Evolutionary conservation across 2,797 vertebrate genomes (phyloP).

Genomic region (Squalus acanthias): DNA sequence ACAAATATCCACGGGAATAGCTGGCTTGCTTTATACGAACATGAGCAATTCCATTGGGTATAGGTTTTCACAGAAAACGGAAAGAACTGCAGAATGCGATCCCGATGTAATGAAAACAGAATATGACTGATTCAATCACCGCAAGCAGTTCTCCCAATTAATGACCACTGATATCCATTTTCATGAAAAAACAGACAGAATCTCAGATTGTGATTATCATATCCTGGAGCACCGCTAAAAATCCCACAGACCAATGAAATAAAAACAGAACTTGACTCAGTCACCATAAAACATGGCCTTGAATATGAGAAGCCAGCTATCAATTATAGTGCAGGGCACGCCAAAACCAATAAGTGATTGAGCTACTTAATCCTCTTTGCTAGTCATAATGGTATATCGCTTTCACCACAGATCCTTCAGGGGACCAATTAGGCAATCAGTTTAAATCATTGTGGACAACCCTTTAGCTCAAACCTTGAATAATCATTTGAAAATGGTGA

Average conservation of each 20-base stretch:
- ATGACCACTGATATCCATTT: background rate
- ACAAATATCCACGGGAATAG: background rate
- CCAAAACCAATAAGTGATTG: background rate
- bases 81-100: too few species aligned
- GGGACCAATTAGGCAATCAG: slow-evolving; percentile 27
- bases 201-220: background rate
- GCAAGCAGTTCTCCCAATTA: background rate
- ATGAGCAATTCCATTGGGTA: background rate
- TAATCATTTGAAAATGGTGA: slow-evolving; percentile 5
- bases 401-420: background rate
- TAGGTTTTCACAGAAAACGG: background rate
- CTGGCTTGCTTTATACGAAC: background rate
- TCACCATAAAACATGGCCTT: background rate
- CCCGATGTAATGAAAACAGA: background rate
- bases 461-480: background rate
- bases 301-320: background rate
- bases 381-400: background rate
- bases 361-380: slow-evolving; percentile 19
- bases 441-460: slow-evolving; percentile 25
- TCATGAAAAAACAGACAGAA: background rate
- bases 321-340: background rate
- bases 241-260: background rate
- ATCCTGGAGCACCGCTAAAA: background rate
- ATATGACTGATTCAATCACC: background rate
- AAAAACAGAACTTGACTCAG: background rate